phyloP scores from a whole-genome alignment of 2,797 vertebrate genomes.

The Enteromius treurensis region DNA sequence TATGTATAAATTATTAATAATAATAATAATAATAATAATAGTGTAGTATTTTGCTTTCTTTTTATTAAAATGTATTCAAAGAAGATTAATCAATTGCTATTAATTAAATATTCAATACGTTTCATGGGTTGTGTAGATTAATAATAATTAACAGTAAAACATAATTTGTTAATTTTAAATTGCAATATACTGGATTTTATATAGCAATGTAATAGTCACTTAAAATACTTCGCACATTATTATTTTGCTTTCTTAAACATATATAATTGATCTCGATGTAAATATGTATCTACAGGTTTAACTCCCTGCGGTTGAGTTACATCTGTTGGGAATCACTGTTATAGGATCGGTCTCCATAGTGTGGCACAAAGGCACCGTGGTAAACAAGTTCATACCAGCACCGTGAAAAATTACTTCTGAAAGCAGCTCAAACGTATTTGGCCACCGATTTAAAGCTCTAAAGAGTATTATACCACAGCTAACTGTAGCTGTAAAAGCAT shows the following conservation, averaged over 20 bases:
- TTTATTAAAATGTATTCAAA: neutral
- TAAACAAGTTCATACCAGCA: constrained; percentile 22
- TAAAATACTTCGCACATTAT: neutral
- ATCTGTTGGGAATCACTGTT: neutral
- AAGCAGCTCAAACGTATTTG: neutral
- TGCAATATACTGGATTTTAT: neutral
- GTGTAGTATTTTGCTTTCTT: neutral
- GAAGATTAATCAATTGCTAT: neutral
- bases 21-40: no score
- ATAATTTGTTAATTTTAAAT: neutral
- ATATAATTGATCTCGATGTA: neutral
- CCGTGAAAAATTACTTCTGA: constrained; percentile 12
- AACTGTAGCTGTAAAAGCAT: neutral
- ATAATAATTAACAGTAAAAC: neutral
- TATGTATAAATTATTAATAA: neutral
- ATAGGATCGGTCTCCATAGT: constrained; percentile 20
- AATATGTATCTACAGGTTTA: neutral
- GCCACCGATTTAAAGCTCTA: neutral
- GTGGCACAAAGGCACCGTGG: neutral
- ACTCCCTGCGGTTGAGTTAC: neutral
- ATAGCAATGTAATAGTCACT: neutral
- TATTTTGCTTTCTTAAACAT: neutral
- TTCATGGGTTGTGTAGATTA: neutral
- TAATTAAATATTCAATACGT: neutral
- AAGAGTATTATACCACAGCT: neutral